Base-by-base conservation (phyloP, 2,113 vertebrate genomes). In the Chauna torquata region DNA sequence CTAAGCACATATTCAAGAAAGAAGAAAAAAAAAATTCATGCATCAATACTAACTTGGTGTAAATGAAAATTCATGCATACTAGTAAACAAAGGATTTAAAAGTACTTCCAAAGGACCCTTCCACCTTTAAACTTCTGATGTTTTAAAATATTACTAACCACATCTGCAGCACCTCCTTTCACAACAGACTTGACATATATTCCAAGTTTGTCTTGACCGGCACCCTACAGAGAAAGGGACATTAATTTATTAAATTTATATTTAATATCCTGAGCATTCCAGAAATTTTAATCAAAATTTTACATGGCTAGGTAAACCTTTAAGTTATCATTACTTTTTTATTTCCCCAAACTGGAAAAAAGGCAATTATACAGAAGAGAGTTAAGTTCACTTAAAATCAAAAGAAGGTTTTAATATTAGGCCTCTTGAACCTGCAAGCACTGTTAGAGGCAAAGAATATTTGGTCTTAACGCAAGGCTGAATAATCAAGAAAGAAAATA, bases 111-210 rank as follows among this genome's bases (percentile, higher is more conserved):
- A 72, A 76, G n/a, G 34, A 55, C 59, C 2, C 30, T 54, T 42
- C 70, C 38, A 50, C 16, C 7, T 58, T 4, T 52, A 30, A 76
- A 70, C 18, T 40, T 8, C 9, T n/a, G 59, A 59, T n/a, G 28
- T 38, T 90, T 81, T 88, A 74, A 75, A 92, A 19, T 27, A 40
- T 47, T 95, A 98, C 99, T 98, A 50, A 99, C 99, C 98, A 99
- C 98, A 59, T 99, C 99, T 30, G 99, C 99, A 36, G 99, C 99
- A 42, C 99, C 99, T 91, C 99, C 99, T 97, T 99, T 99, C 75
- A 99, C 99, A 17, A 99, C 99, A 40, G 99, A 99, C 97, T 99
- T 99, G 95, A 99, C 98, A 50, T 99, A 99, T 98, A 99, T 99
- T 57, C 99, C 99, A 76, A 99, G 98, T 93, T 99, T 99, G 91